A percentile compares a stretch with the other conserved stretches of the same genome.
Evolutionary conservation across 2,797 vertebrate species (phyloP).

Genomic region (Ceryle rudis): DNA sequence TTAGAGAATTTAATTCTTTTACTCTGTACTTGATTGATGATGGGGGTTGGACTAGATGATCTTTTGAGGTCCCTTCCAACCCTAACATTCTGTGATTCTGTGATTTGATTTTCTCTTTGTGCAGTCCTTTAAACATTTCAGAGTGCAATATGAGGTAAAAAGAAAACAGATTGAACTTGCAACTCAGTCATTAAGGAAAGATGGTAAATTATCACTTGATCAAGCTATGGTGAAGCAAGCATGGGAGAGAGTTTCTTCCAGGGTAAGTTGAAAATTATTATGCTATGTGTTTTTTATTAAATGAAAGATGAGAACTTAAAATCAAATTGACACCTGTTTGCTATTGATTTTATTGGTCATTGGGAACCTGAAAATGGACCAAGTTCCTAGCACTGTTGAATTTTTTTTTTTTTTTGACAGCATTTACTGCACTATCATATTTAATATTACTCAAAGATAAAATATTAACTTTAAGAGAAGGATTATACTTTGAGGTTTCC

Average conservation of each 20-base stretch:
- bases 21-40: background rate
- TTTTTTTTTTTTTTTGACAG: background rate
- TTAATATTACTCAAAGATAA: background rate
- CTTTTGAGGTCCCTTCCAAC: no score
- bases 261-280: conserved; percentile 80
- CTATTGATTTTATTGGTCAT: background rate
- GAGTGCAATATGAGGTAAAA: conserved; percentile 89
- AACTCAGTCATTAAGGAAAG: conserved; percentile 89
- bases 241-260: conserved; percentile 91
- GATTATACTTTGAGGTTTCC: background rate
- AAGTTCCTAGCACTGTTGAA: background rate
- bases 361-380: background rate
- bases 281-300: background rate
- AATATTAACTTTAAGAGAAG: background rate
- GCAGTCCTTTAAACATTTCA: conserved; percentile 91
- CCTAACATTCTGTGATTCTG: no score
- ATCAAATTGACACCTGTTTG: background rate
- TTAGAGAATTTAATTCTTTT: background rate
- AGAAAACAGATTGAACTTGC: conserved; percentile 87
- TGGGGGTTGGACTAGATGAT: no score
- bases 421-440: background rate
- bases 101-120: conserved; percentile 38
- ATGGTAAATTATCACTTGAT: conserved; percentile 94
- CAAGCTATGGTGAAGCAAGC: conserved; percentile 96
- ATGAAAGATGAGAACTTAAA: background rate